A percentile compares a stretch with the other conserved stretches of the same genome.
phyloP scores from a whole-genome alignment of 2,113 vertebrate species.

The Pachyramphus minor region DNA sequence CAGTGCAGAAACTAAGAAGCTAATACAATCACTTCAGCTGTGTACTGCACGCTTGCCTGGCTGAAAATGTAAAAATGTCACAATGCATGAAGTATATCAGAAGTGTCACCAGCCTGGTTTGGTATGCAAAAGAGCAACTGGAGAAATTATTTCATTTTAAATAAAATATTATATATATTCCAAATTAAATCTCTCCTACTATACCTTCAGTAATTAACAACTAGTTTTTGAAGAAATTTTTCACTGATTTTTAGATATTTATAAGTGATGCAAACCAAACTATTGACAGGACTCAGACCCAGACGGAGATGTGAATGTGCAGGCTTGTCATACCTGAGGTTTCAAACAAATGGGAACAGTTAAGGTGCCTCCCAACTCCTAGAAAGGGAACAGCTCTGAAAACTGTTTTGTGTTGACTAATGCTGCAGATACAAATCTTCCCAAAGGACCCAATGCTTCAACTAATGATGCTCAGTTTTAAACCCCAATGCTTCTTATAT shows the following conservation, averaged over 20 bases:
- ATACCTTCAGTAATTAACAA: neutral
- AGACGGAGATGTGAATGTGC: neutral
- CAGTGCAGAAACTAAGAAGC: conserved; percentile 30
- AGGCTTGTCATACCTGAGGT: neutral
- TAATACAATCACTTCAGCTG: conserved; percentile 22
- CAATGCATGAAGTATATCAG: neutral
- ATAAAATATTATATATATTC: neutral
- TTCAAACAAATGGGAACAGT: neutral
- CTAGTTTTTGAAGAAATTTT: neutral
- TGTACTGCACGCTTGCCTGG: neutral
- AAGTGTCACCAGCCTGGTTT: neutral
- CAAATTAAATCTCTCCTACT: neutral
- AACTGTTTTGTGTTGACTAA: neutral
- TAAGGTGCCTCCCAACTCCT: neutral
- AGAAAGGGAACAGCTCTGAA: neutral
- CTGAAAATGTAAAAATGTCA: conserved; percentile 25
- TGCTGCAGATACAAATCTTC: neutral
- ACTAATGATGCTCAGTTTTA: neutral
- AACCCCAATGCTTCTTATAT: neutral
- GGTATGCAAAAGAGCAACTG: neutral
- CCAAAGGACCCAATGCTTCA: neutral
- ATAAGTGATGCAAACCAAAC: neutral
- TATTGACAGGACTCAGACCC: neutral
- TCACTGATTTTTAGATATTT: neutral
- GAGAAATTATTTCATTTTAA: neutral